phyloP scores from a whole-genome alignment of 2,797 vertebrate genomes.

The Pangasius sanitwongsei region DNA sequence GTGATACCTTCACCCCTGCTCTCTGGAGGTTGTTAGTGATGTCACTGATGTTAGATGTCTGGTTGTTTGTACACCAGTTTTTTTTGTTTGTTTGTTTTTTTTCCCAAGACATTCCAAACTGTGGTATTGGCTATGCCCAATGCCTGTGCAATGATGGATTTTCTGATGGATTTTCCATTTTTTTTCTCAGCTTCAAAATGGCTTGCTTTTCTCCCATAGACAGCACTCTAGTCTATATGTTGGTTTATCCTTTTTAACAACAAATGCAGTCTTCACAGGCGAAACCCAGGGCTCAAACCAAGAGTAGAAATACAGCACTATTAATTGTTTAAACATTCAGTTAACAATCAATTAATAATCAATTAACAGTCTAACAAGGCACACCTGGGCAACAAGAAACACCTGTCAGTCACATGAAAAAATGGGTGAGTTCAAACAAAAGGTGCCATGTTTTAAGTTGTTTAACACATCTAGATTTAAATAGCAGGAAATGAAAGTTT shows the following conservation, averaged over 20 bases:
- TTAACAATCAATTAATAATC: no score
- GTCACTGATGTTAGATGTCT: not conserved
- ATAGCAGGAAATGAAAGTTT: not conserved
- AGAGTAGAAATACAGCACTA: no score
- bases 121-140: not conserved
- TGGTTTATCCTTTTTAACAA: not conserved
- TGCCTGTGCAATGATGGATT: not conserved
- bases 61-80: not conserved
- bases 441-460: no score
- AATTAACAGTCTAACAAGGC: no score
- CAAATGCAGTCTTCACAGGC: not conserved
- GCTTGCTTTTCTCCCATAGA: not conserved
- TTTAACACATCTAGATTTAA: not conserved
- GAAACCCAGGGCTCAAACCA: no score
- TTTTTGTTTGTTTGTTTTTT: not conserved
- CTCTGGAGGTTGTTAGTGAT: not conserved
- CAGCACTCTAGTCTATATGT: not conserved
- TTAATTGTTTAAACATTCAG: no score
- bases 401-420: no score
- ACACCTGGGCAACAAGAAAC: no score
- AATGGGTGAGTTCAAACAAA: no score
- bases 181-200: not conserved
- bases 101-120: not conserved
- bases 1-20: not conserved
- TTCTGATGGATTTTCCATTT: not conserved